Evolutionary conservation across 2,113 vertebrate genomes (phyloP), one percentile per base, ranked within the genome.

Genomic region (Phoxinus phoxinus): DNA sequence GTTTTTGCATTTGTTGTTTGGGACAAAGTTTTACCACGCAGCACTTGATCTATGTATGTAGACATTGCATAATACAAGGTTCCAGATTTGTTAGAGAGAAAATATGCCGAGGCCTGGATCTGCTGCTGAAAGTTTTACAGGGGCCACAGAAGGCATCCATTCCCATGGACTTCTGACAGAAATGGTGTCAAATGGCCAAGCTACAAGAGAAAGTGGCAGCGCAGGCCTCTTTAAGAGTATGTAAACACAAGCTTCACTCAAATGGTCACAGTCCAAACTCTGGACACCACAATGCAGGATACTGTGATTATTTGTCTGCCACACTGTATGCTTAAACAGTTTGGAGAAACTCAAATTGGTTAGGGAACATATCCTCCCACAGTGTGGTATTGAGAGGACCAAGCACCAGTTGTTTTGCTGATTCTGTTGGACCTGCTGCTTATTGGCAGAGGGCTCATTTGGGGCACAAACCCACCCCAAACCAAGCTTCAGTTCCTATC

Each of bases 181-280:
- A 83, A 81, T 15, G 19, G 44, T 67, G 71, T 67, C 41, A 73
- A 41, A 56, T 21, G 56, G 65, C 44, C 65, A 44, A 21, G 3
- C 44, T 35, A 4, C 8, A 6, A 59, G 41, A 72, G 58, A 63
- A 85, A 58, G 83, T 51, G 41, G 10, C 51, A 10, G 25, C 2
- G 1, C 19, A 25, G 74, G 51, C 61, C 65, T 67, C 75, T 81
- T 6, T 73, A 56, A 81, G 76, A 41, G 32, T 56, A n/a, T 77
- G 48, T 85, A 61, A 87, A 87, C 83, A 87, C 77, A 41, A 74
- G 77, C 2, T 63, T 61, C 19, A 81, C 86, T 84, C 46, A 48
- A 53, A 41, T 30, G 27, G 30, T 9, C 73, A 71, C n/a, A 83
- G 27, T 41, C n/a, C 44, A 67, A 37, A 69, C 25, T 87, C 48